Base-by-base conservation (phyloP, 2,797 vertebrate genomes). In the Columba guinea region DNA sequence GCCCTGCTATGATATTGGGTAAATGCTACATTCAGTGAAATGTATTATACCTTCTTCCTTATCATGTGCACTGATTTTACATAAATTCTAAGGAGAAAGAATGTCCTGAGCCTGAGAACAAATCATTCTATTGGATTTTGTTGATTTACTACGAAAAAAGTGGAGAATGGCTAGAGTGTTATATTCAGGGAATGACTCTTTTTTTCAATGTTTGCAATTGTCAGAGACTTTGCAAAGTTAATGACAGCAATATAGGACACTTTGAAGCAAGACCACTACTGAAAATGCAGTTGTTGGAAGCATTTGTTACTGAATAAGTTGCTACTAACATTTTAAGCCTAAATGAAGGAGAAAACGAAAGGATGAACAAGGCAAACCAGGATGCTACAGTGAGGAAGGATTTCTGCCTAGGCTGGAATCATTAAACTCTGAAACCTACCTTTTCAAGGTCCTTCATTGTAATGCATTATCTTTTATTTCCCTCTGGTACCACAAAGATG, bases 381-480 rank as follows among this genome's bases (percentile, higher is more conserved):
- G 60, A 62, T 75, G 27, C 28, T 89, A 27, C 19, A 27, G 63
- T 63, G 24, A 32, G 44, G 75, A 86, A 91, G 2, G 14, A 55
- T 93, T 95, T 83, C 34, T 94, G 71, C n/a, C 13, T 69, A 69
- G 74, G 13, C 41, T 84, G 56, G 89, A 94, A 86, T 90, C 1
- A 2, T 87, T 95, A 80, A 93, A 92, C 20, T 81, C 51, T 70
- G 75, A 94, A 95, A 84, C 11, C 34, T 91, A 53, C 28, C 13
- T 95, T 94, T 95, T 95, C 93, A 96, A 96, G 82, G 96, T 92
- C 84, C 77, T 95, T 89, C 84, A 46, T 37, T 93, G 58, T 82
- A 94, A 96, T 95, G 62, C 80, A 74, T 95, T 95, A 91, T 84
- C 82, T 82, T 95, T 89, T 75, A 73, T 96, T 91, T 64, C 87